Conservation (phyloP, 2,113 vertebrate genomes). For the Glaucomys volans region DNA sequence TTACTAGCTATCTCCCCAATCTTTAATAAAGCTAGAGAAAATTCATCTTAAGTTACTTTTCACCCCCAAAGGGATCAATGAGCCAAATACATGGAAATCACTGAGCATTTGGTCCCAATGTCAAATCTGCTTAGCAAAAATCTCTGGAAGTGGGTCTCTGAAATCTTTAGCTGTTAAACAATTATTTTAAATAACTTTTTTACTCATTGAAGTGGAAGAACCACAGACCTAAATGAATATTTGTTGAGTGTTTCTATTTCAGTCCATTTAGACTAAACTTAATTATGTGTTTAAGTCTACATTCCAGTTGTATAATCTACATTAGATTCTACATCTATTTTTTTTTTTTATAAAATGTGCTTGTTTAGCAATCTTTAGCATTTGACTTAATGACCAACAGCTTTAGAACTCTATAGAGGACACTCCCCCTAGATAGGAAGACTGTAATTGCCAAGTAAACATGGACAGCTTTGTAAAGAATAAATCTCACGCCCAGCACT, state of each 20-base stretch:
- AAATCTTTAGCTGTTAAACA: not conserved
- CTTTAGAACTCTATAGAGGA: not conserved
- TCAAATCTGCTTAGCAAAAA: not conserved
- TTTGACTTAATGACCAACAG: not conserved
- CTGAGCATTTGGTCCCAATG: not conserved
- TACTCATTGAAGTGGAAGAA: not conserved
- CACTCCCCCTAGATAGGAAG: not conserved
- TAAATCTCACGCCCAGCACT: not conserved
- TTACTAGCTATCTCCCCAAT: not conserved
- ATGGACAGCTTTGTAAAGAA: not conserved
- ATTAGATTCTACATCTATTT: not conserved
- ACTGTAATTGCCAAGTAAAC: not conserved
- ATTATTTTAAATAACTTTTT: not conserved
- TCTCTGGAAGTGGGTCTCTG: not conserved
- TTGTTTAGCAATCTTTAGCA: not conserved
- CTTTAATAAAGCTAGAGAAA: not conserved
- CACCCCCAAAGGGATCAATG: not conserved
- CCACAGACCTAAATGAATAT: not conserved
- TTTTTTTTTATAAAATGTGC: not conserved
- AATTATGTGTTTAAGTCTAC: not conserved
- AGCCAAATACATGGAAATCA: not conserved
- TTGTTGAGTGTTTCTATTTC: not conserved
- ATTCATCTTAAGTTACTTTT: not conserved
- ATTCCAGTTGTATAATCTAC: not conserved
- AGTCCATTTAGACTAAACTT: not conserved